Base-by-base conservation (phyloP, 1,140 invertebrate genomes). In the Drosophila leontia region DNA sequence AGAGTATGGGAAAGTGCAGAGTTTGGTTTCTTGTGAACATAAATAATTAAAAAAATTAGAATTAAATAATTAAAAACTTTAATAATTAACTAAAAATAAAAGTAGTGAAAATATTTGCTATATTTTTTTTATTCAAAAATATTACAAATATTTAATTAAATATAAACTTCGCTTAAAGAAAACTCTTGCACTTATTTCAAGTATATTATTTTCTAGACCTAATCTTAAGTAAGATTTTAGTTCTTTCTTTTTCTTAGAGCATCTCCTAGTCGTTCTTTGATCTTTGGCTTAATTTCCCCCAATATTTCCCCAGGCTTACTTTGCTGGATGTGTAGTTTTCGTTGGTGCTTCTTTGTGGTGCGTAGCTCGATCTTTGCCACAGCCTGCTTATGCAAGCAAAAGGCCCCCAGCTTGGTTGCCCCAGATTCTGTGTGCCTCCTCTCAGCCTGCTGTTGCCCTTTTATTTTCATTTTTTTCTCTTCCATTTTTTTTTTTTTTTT, bases 391-490 rank as follows among this genome's bases (percentile, higher is more conserved):
- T 88, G 84, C 84, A 88, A 80, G 78, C 85, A 55, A 86, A 78
- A 81, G 78, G 81, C 84, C 84, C 85, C 84, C 85, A 85, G 85
- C 85, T 88, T 90, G 85, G 85, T 81, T 88, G 84, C 81, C 85
- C 84, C 81, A 88, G 74, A 90, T 88, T 90, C 84, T 70, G 71
- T 55, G 75, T 55, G 75, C 56, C 53, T 57, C 74, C 74, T 50
- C 53, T 67, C 68, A 50, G 72, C 63, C 71, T 79, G 61, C 55
- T 67, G 61, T 45, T 67, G 68, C 79, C 65, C 65, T 72, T 60
- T 78, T 78, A 53, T 78, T 62, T 63, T 37, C 42, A 42, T 69
- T 80, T 64, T 64, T 37, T 56, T 34, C 7, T 19, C n/a, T n/a
- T 35, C 26, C 32, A 45, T 12, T 23, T 7, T 47, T n/a, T n/a